Conservation (phyloP, 2,113 vertebrate genomes). For the Sylvia atricapilla region DNA sequence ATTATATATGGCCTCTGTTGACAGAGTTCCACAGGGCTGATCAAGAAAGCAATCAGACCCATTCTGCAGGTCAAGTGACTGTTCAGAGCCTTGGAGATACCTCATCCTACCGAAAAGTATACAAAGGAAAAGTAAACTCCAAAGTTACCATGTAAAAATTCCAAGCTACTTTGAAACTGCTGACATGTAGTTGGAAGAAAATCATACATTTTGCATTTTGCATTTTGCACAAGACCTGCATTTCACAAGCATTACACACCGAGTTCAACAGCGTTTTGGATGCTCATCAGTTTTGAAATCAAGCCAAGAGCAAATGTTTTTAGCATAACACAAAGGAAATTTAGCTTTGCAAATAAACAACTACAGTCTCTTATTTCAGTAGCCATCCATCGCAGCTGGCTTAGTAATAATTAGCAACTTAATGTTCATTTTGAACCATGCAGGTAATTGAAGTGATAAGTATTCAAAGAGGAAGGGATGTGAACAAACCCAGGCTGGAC, state of each 20-base stretch:
- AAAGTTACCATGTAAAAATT: neutral
- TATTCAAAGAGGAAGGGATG: neutral
- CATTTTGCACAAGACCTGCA: neutral
- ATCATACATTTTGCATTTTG: neutral
- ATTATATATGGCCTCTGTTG: neutral
- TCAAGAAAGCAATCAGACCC: neutral
- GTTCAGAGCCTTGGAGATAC: neutral
- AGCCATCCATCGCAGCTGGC: neutral
- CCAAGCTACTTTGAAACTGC: neutral
- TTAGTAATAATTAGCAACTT: constrained; percentile 4
- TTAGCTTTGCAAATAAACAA: constrained; percentile 17
- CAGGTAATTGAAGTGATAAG: neutral
- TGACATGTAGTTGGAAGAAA: neutral
- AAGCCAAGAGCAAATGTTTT: constrained; percentile 13
- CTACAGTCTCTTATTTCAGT: neutral
- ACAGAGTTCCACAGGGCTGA: neutral
- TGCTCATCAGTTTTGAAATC: neutral
- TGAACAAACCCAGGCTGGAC: neutral
- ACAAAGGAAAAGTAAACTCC: neutral
- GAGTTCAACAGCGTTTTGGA: neutral
- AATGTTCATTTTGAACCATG: neutral
- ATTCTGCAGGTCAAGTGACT: neutral
- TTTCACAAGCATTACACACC: neutral
- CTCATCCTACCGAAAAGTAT: neutral
- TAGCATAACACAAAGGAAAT: constrained; percentile 16